Evolutionary conservation across 2,888 invertebrate species (phyloP), one percentile per base, ranked within the genome.

Genomic region (Eulithis prunata): DNA sequence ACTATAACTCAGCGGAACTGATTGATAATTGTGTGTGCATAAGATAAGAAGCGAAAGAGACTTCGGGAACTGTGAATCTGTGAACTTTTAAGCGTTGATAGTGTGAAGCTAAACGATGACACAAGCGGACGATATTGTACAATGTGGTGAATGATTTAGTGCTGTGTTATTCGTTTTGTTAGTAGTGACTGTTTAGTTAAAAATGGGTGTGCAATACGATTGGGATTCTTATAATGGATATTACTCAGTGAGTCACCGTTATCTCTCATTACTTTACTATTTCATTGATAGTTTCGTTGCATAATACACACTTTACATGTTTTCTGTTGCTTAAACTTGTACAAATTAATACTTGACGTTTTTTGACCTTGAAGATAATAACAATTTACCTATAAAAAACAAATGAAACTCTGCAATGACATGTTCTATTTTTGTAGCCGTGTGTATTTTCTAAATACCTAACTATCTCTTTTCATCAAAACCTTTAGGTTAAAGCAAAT

Each of bases 141-240:
- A 70, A 65, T 71, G 70, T 77, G 75, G 77, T 81, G 81, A 81
- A 77, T 81, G 82, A 84, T 84, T 79, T 80, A 81, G 78, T 83
- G 77, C 56, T 71, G 75, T 81, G 78, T 71, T 59, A 64, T 63
- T 69, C 45, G 60, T 65, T 74, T 72, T 77, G 76, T 78, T 81
- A 75, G 79, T 78, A 78, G 78, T 80, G 77, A 81, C 72, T 80
- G 69, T 75, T 71, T 72, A n/a, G 72, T 81, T 85, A 78, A 90
- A 89, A 82, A 93, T 93, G 93, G 93, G 93, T 87, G 89, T 91
- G 86, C 90, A 92, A 71, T 91, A 83, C 75, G 91, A 92, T 80
- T 93, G 91, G 92, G 92, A 92, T 77, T 86, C 91, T 74, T 90
- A 86, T 77, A 88, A 86, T 85, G 91, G 91, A 84, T 91, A 86